Conservation (phyloP, 23 tunicate genomes). For the Halocynthia roretzi region DNA sequence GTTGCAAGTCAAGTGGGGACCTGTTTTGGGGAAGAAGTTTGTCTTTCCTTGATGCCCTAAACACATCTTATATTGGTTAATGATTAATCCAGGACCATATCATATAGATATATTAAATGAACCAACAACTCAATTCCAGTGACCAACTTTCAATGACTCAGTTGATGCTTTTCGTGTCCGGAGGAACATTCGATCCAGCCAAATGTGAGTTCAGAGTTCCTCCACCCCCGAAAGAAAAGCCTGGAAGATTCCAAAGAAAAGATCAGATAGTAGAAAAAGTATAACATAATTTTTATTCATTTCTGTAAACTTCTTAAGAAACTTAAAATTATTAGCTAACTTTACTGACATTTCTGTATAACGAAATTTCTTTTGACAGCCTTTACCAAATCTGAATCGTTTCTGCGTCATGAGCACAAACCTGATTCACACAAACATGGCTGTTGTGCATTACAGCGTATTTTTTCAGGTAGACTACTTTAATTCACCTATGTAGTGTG, state of each 20-base stretch:
- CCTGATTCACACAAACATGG: constrained; percentile 77
- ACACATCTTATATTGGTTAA: too few relatives aligned
- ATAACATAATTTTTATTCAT: neutral
- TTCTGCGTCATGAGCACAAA: constrained; percentile 73
- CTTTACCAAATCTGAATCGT: constrained; percentile 42
- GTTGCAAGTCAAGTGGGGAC: too few relatives aligned
- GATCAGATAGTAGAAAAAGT: constrained; percentile 26
- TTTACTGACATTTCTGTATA: too few relatives aligned
- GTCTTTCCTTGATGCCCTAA: too few relatives aligned
- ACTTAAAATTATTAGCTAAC: neutral
- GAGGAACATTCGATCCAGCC: constrained; percentile 76
- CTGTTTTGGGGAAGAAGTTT: too few relatives aligned
- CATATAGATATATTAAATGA: too few relatives aligned
- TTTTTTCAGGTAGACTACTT: constrained; percentile 68
- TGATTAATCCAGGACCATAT: too few relatives aligned
- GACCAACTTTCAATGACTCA: constrained; percentile 87
- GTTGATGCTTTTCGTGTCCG: constrained; percentile 57
- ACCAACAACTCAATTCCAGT: constrained; percentile 17
- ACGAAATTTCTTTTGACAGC: constrained; percentile 25
- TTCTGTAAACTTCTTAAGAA: neutral
- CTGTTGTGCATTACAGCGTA: constrained; percentile 91
- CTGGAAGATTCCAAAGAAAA: constrained; percentile 49
- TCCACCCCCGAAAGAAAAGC: constrained; percentile 59
- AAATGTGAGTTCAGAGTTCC: constrained; percentile 52
- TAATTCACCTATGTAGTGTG: neutral